These are phyloP conservation scores for Ariolimax columbianus DNA, from an alignment of 2,888 invertebrate species.

Conservation along the genomic window DNA sequence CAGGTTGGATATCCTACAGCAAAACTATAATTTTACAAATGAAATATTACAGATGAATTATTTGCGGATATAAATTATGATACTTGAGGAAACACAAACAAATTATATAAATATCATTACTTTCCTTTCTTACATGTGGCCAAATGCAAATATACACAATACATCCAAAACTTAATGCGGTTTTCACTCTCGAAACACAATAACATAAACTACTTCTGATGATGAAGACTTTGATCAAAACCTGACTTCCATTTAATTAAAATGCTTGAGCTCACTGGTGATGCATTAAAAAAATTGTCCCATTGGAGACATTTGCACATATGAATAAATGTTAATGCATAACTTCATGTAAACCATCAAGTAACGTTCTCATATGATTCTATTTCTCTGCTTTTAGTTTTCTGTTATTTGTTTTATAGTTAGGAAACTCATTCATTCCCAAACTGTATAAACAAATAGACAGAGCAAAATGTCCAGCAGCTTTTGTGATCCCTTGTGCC, in stretches of 20 bases:
- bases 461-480: not conserved
- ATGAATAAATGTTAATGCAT: not conserved
- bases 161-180: too few species aligned
- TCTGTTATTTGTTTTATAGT: not conserved
- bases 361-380: not conserved
- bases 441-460: not conserved
- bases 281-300: not conserved
- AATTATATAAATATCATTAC: not conserved
- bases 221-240: too few species aligned
- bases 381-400: not conserved
- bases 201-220: too few species aligned
- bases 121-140: not conserved
- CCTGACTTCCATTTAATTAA: not conserved
- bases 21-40: too few species aligned
- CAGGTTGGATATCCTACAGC: too few species aligned
- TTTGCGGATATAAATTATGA: slow-evolving; percentile 11
- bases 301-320: not conserved
- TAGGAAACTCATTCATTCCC: not conserved
- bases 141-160: too few species aligned
- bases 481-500: not conserved
- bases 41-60: not conserved
- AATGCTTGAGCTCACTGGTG: not conserved
- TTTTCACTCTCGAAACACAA: too few species aligned
- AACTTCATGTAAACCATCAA: not conserved
- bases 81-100: not conserved